These are phyloP conservation scores for Apistogramma diplotaenia DNA, from an alignment of 2,113 vertebrate genomes.

Conservation along the genomic window DNA sequence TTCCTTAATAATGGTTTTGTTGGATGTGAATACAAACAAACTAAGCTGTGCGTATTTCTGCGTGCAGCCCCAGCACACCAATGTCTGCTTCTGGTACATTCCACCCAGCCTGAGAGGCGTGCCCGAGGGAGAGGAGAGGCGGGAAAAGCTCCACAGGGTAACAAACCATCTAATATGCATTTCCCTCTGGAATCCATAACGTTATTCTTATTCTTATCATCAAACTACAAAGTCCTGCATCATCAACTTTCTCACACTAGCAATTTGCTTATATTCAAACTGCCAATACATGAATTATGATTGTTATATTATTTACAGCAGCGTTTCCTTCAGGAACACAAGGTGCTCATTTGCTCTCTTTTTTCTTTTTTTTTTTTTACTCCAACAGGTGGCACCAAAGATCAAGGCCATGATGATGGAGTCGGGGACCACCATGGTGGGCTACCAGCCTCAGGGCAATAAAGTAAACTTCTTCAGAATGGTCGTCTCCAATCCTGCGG, in stretches of 20 bases:
- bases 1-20: not conserved
- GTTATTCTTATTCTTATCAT: not conserved
- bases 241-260: not conserved
- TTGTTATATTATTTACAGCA: not conserved
- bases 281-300: not conserved
- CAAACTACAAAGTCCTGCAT: not conserved
- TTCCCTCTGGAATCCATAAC: too few relatives aligned
- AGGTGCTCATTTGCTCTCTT: not conserved
- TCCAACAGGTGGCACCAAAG: conserved; percentile 90
- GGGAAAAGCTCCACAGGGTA: conserved; percentile 91
- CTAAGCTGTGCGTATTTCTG: not conserved
- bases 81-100: conserved; percentile 98
- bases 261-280: not conserved
- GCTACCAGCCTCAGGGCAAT: conserved; percentile 95
- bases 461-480: conserved; percentile 99
- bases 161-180: not conserved
- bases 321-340: not conserved
- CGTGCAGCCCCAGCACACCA: conserved; percentile 94
- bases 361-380: not conserved
- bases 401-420: conserved; percentile 99
- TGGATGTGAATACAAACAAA: not conserved
- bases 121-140: conserved; percentile 83
- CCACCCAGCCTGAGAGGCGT: conserved; percentile 90
- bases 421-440: conserved; percentile 96
- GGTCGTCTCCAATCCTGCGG: conserved; percentile 95